A percentile compares a stretch with the other conserved stretches of the same genome.
phyloP scores from a whole-genome alignment of 1,140 invertebrate genomes.

The Procambarus clarkii region DNA sequence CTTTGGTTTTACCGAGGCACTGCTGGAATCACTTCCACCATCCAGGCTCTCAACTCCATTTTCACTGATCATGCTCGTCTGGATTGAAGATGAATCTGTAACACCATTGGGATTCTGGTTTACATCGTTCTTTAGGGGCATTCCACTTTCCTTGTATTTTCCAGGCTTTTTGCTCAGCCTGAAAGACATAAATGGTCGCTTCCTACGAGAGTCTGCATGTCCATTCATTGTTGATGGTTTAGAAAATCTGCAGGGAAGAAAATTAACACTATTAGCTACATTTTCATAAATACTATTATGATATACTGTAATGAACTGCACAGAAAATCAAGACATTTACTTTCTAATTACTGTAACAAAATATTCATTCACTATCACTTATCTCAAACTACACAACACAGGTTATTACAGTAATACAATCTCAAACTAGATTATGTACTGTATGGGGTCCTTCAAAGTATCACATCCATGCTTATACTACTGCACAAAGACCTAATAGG shows the following conservation, averaged over 20 bases:
- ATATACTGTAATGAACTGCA: background rate
- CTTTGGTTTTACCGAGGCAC: constrained; percentile 70
- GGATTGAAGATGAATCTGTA: background rate
- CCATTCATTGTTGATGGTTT: constrained; percentile 70
- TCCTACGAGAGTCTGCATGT: constrained; percentile 60
- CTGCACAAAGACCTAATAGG: too few species aligned
- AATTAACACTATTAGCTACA: background rate
- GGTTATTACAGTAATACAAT: too few species aligned
- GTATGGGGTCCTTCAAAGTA: too few species aligned
- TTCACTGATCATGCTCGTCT: constrained; percentile 39
- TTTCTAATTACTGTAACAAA: too few species aligned
- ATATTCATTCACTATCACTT: too few species aligned
- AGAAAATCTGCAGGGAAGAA: constrained; percentile 62
- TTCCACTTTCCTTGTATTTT: constrained; percentile 56
- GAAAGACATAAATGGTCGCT: constrained; percentile 70
- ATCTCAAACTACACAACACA: too few species aligned
- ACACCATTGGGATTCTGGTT: constrained; percentile 28
- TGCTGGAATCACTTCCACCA: constrained; percentile 66
- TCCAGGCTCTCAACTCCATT: constrained; percentile 59
- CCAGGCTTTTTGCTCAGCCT: constrained; percentile 67
- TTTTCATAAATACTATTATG: background rate
- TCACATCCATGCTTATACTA: too few species aligned
- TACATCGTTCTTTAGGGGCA: constrained; percentile 2
- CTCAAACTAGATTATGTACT: too few species aligned
- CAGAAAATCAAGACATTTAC: background rate